Base-by-base conservation (phyloP, 2,797 vertebrate genomes). In the Xenops minutus region DNA sequence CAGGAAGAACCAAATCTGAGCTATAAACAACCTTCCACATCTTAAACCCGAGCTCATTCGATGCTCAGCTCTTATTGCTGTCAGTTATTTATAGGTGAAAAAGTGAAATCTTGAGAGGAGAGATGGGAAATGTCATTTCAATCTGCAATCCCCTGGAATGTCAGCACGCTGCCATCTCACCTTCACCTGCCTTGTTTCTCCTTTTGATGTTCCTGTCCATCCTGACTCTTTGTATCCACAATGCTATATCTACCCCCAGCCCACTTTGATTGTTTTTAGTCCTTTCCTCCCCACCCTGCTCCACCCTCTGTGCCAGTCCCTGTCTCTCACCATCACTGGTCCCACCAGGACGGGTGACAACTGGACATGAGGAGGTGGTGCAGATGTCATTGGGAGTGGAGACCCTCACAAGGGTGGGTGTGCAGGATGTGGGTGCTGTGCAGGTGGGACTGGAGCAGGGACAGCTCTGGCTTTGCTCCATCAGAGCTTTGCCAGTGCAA, bases 51-150 rank as follows among this genome's bases (percentile, higher is more conserved):
- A 69, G 56, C 39, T 91, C n/a, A 44, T 49, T 34, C 37, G 37
- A 72, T 92, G 59, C 77, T 91, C 63, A 77, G 62, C 49, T 85
- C 68, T 92, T 80, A 83, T 32, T 91, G 69, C 58, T 85, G 62
- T 88, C 36, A 30, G 46, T 80, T 92, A 76, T 69, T 94, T 87
- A 43, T 74, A 82, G 81, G 71, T 14, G 5, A 67, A 94, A 85
- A 79, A 94, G 32, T 0, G 1, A 69, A 81, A 66, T 78, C 32
- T 62, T 69, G 48, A 86, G 85, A 78, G 72, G 73, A 75, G 73
- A 75, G 21, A 61, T 43, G 85, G 89, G 91, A 93, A 82, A 43
- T 37, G 49, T 61, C n/a, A 24, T 59, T 67, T 72, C 41, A 46
- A 29, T 64, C 59, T 73, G 41, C 21, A 62, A 0, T 67, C 54